These are phyloP conservation scores for Ascaphus truei DNA, from an alignment of 2,113 vertebrate species.

Conservation along the genomic window DNA sequence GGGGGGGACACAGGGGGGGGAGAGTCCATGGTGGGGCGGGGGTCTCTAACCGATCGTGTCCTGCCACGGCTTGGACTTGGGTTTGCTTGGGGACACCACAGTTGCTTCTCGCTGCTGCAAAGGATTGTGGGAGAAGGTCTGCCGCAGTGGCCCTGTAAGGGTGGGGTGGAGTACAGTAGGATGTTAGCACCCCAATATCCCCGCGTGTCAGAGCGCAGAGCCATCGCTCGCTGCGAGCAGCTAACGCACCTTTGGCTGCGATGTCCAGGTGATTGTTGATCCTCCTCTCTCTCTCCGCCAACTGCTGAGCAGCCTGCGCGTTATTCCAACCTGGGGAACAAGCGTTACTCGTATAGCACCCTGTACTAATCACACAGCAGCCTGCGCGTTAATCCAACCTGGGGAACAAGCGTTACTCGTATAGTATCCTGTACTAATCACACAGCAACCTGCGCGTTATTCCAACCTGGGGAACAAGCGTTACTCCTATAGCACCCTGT, in stretches of 20 bases:
- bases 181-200: not conserved
- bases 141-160: constrained; percentile 74
- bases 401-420: too few species aligned
- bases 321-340: constrained; percentile 75
- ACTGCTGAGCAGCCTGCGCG: constrained; percentile 66
- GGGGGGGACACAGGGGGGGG: too few species aligned
- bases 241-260: constrained; percentile 68
- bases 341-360: not conserved
- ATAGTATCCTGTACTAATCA: too few species aligned
- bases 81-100: constrained; percentile 2
- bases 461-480: too few species aligned
- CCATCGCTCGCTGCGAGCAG: too few species aligned
- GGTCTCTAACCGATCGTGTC: constrained; percentile 67
- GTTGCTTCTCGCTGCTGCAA: constrained; percentile 53
- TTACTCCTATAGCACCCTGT: too few species aligned
- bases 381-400: too few species aligned
- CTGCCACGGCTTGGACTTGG: constrained; percentile 68
- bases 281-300: constrained; percentile 68
- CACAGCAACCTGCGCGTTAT: too few species aligned
- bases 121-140: constrained; percentile 82
- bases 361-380: not conserved
- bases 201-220: not conserved
- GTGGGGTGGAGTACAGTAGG: not conserved
- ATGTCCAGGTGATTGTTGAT: constrained; percentile 75
- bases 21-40: too few species aligned